phyloP scores from a whole-genome alignment of 2,113 vertebrate genomes.

The Albula goreensis region DNA sequence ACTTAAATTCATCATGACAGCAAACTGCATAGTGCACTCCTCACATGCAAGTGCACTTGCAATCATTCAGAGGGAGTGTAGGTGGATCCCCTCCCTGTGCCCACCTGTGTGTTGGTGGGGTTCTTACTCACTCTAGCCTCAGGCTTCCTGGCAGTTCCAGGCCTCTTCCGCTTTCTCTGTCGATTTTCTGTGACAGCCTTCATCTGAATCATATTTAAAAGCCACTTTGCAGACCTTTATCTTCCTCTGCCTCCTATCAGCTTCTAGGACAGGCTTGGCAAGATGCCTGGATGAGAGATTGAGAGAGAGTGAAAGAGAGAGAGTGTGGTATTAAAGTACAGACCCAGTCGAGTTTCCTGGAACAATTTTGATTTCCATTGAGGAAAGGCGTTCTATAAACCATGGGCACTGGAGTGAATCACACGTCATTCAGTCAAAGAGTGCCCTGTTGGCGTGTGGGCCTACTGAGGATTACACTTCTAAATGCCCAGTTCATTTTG shows the following conservation, averaged over 20 bases:
- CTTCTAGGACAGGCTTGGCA: slow-evolving; percentile 2
- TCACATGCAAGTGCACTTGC: too few species aligned
- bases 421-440: slow-evolving; percentile 2
- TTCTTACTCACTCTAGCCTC: not conserved
- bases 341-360: slow-evolving; percentile 31
- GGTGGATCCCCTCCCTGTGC: too few species aligned
- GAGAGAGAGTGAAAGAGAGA: slow-evolving; percentile 17
- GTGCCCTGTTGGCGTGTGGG: not conserved
- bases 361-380: slow-evolving; percentile 40
- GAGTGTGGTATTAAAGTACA: slow-evolving; percentile 32
- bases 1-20: too few species aligned
- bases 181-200: too few species aligned
- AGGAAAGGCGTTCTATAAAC: slow-evolving; percentile 28
- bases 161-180: too few species aligned
- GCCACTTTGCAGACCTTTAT: too few species aligned
- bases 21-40: too few species aligned
- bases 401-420: not conserved
- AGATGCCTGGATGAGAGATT: not conserved
- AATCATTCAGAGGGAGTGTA: too few species aligned
- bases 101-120: not conserved
- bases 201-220: too few species aligned
- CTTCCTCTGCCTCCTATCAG: too few species aligned
- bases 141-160: not conserved
- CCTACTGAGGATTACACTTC: too few species aligned
- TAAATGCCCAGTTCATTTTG: too few species aligned